Evolutionary conservation across 2,113 vertebrate species (phyloP).

Genomic region (Meleagris gallopavo): DNA sequence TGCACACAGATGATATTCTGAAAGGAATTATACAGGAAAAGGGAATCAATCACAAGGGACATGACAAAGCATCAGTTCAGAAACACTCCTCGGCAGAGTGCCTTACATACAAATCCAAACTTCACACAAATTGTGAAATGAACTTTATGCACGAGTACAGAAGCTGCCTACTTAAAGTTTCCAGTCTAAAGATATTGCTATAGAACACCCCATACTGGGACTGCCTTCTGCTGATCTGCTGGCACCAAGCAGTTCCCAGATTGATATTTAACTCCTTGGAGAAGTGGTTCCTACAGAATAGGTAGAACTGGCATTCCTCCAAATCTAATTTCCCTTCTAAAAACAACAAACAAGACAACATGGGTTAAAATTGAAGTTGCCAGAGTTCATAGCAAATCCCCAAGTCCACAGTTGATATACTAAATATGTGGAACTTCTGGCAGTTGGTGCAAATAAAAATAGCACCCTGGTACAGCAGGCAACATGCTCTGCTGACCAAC

Average conservation of each 20-base stretch:
- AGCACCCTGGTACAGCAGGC: not conserved
- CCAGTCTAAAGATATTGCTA: not conserved
- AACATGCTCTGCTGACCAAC: not conserved
- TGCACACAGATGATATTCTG: constrained; percentile 12
- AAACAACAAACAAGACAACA: not conserved
- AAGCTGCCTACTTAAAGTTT: not conserved
- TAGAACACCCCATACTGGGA: not conserved
- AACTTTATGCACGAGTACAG: not conserved
- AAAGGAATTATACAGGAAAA: constrained; percentile 46
- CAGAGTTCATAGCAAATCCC: not conserved
- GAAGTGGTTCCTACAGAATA: not conserved
- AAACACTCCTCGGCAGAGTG: constrained; percentile 69
- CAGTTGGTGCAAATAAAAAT: not conserved
- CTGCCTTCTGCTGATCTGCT: not conserved
- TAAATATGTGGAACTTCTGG: not conserved
- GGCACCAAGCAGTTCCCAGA: not conserved
- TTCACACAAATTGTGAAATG: not conserved
- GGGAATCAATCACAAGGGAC: constrained; percentile 11
- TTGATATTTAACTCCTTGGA: not conserved
- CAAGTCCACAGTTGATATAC: not conserved
- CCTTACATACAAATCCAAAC: not conserved
- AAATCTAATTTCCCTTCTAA: not conserved
- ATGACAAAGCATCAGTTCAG: constrained; percentile 40
- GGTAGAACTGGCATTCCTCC: not conserved
- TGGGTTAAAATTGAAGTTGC: not conserved